Conservation (phyloP, 2,113 vertebrate species). For the Micronycteris hirsuta region DNA sequence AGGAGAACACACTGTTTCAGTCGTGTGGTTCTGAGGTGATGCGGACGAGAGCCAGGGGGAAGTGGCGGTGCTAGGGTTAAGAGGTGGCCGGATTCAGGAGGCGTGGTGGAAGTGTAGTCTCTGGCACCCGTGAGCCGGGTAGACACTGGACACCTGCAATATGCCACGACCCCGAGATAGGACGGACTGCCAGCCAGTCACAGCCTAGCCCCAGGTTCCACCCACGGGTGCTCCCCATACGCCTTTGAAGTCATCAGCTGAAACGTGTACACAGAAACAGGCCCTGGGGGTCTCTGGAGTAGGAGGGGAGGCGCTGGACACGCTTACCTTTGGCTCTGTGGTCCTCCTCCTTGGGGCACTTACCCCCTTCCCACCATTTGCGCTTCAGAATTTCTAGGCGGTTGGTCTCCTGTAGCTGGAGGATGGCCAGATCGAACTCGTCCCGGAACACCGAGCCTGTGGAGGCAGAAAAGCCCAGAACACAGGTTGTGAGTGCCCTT, state of each 20-base stretch:
- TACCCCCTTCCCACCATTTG: constrained; percentile 99
- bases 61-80: background rate
- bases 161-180: too few species aligned
- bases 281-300: too few species aligned
- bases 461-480: constrained; percentile 32
- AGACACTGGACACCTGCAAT: fast-evolving
- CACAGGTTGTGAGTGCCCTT: background rate
- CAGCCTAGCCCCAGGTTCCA: background rate
- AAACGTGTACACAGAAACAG: background rate
- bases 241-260: background rate
- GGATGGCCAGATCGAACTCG: constrained; percentile 97
- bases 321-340: constrained; percentile 94
- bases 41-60: background rate
- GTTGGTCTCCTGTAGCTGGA: constrained; percentile 97
- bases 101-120: background rate
- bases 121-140: background rate
- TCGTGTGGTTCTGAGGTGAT: background rate
- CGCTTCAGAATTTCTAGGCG: constrained; percentile 96
- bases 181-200: background rate
- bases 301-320: background rate
- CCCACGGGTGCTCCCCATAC: background rate
- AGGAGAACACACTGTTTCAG: background rate
- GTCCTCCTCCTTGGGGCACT: constrained; percentile 97
- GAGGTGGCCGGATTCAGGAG: background rate
- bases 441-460: constrained; percentile 95